Evolutionary conservation across 2,888 invertebrate species (phyloP), one percentile per base, ranked within the genome.

Genomic region (Poecilobothrus nobilitatus): DNA sequence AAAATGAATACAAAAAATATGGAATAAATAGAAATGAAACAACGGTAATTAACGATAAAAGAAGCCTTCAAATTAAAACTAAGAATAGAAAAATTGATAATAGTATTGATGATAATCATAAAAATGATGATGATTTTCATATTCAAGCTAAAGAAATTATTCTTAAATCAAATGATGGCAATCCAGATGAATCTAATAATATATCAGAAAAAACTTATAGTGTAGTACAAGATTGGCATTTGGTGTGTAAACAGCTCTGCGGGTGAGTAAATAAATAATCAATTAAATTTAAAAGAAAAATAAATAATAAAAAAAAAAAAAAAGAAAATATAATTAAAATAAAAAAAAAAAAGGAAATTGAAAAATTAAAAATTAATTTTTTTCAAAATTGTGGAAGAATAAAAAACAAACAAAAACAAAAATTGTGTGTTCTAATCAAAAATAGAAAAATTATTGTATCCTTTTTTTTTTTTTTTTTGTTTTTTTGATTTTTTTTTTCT

Each of bases 191-290:
- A 27, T 27, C 27, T 27, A 27, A 27, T 27, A 5, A 67, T 69
- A 65, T 66, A 15, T n/a, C n/a, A n/a, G 20, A 67, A 62, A 70
- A 68, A 72, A 64, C 75, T 75, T 74, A 77, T 72, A 80, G 79
- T 74, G 78, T 79, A 82, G 82, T 82, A 76, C 79, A 79, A 77
- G 78, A 81, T 78, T 82, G 81, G 81, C 80, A 78, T 78, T 79
- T 79, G 79, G 78, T 81, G 78, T 82, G 82, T 76, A 76, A 79
- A 79, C 79, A 82, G 78, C 82, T 82, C 80, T 82, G 81, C 79
- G 80, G 82, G 82, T 82, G 79, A 82, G 82, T 81, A 20, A 6
- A 18, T 4, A 20, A 34, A 34, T 20, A 65, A n/a, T n/a, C 0
- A 65, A 37, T 34, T 27, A 27, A 27, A 27, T 63, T 12, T 27